Conservation (phyloP, 1,140 invertebrate genomes). For the Drosophila triauraria region DNA sequence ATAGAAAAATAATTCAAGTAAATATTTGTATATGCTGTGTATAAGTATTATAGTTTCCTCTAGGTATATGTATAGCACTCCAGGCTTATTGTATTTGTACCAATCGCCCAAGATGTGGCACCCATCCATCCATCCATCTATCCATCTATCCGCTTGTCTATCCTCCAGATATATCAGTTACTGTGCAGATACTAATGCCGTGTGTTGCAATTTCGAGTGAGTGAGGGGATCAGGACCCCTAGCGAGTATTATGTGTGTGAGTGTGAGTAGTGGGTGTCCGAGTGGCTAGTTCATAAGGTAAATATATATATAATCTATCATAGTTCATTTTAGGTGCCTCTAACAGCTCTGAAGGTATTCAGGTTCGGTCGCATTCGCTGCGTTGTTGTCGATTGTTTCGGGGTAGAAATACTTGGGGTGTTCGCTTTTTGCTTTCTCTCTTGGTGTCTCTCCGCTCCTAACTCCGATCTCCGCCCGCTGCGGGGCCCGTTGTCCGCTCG, state of each 20-base stretch:
- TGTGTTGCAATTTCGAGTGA: slow-evolving; percentile 64
- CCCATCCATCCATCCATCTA: slow-evolving; percentile 13
- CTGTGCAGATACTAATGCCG: slow-evolving; percentile 49
- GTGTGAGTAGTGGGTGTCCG: slow-evolving; percentile 19
- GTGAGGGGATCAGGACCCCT: slow-evolving; percentile 43
- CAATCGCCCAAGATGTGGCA: slow-evolving; percentile 58
- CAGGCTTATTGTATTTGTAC: slow-evolving; percentile 77
- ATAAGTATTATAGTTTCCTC: slow-evolving; percentile 78
- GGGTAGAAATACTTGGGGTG: slow-evolving; percentile 71
- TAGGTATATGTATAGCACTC: slow-evolving; percentile 70
- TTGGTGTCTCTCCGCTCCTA: slow-evolving; percentile 23
- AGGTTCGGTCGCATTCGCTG: slow-evolving; percentile 76
- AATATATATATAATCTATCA: slow-evolving; percentile 76
- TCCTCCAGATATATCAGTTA: slow-evolving; percentile 44
- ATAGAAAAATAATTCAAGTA: slow-evolving; percentile 83
- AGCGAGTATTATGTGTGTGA: slow-evolving; percentile 49
- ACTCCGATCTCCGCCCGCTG: slow-evolving; percentile 26
- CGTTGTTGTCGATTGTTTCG: slow-evolving; percentile 77
- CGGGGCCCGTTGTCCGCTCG: slow-evolving; percentile 32
- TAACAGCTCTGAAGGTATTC: slow-evolving; percentile 83
- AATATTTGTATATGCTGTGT: slow-evolving; percentile 73
- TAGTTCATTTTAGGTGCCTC: slow-evolving; percentile 75
- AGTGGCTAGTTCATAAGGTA: slow-evolving; percentile 61
- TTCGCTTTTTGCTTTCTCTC: slow-evolving; percentile 22
- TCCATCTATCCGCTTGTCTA: slow-evolving; percentile 6